Evolutionary conservation across 2,888 invertebrate genomes (phyloP).

Genomic region (Parnassius mnemosyne): DNA sequence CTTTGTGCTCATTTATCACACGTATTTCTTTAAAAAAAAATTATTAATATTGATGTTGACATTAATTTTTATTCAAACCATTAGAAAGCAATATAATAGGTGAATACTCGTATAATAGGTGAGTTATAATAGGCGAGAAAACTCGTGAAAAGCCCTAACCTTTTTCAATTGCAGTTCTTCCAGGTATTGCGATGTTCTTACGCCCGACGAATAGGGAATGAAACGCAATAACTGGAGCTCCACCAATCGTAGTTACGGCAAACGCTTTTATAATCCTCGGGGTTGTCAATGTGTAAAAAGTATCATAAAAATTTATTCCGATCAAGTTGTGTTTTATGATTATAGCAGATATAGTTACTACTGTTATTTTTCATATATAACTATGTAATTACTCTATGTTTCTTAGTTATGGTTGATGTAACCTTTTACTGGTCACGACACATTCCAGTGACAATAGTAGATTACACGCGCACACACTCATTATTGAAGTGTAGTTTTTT

Average conservation of each 20-base stretch:
- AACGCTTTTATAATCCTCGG: constrained; percentile 1
- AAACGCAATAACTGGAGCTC: constrained; percentile 12
- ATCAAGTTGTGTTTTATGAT: too few relatives aligned
- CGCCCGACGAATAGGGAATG: neutral
- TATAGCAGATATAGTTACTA: too few relatives aligned
- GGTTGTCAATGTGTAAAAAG: constrained; percentile 13
- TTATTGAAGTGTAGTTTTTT: too few relatives aligned
- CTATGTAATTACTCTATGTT: too few relatives aligned
- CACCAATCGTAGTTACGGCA: constrained; percentile 3
- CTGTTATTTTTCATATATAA: too few relatives aligned
- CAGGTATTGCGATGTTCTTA: constrained; percentile 4
- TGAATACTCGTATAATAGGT: too few relatives aligned
- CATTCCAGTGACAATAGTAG: too few relatives aligned
- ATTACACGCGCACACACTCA: too few relatives aligned
- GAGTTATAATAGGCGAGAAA: constrained; percentile 2
- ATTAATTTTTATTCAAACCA: neutral
- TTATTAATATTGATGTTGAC: neutral
- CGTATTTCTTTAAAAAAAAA: too few relatives aligned
- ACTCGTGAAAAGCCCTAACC: neutral
- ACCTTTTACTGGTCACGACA: too few relatives aligned
- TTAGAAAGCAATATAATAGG: constrained; percentile 1
- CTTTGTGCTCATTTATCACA: too few relatives aligned
- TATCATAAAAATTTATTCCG: neutral
- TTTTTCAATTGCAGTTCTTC: constrained; percentile 1
- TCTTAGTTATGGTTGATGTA: too few relatives aligned